A percentile compares a stretch with the other conserved stretches of the same genome.
Evolutionary conservation across 2,888 invertebrate species (phyloP).

Genomic region (Trachelus tabidus): DNA sequence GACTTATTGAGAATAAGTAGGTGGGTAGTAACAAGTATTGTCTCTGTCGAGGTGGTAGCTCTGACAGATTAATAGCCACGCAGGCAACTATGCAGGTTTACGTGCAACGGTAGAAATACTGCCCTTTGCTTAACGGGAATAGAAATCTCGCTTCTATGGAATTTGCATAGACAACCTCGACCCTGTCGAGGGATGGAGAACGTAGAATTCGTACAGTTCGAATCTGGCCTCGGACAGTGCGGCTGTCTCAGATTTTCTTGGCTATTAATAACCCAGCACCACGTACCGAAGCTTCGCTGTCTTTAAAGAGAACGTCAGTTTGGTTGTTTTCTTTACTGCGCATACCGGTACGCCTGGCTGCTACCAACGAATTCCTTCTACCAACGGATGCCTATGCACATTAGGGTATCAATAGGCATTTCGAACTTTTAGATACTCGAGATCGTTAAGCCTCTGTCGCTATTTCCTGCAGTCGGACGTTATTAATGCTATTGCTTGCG

Average conservation of each 20-base stretch:
- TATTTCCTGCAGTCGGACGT: not conserved
- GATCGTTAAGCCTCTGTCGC: not conserved
- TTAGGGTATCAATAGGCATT: not conserved
- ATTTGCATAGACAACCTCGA: not conserved
- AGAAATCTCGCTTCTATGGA: not conserved
- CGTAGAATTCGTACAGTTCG: conserved; percentile 30
- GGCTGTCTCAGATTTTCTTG: conserved; percentile 34
- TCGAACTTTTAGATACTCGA: not conserved
- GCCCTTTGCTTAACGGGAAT: not conserved
- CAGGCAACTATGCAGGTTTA: not conserved
- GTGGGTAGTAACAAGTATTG: not conserved
- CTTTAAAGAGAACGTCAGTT: conserved; percentile 30
- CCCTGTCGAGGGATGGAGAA: not conserved
- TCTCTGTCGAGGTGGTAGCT: not conserved
- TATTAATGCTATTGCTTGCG: not conserved
- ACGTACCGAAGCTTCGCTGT: conserved; percentile 33
- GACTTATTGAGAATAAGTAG: not conserved
- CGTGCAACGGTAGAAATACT: not conserved
- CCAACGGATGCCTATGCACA: not conserved
- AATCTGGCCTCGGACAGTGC: conserved; percentile 37
- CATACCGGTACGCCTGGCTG: not conserved
- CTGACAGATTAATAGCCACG: not conserved
- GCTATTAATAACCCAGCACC: conserved; percentile 40
- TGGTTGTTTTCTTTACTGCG: conserved; percentile 12
- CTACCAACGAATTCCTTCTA: not conserved